phyloP scores from a whole-genome alignment of 2,797 vertebrate species.

The Avahi laniger region DNA sequence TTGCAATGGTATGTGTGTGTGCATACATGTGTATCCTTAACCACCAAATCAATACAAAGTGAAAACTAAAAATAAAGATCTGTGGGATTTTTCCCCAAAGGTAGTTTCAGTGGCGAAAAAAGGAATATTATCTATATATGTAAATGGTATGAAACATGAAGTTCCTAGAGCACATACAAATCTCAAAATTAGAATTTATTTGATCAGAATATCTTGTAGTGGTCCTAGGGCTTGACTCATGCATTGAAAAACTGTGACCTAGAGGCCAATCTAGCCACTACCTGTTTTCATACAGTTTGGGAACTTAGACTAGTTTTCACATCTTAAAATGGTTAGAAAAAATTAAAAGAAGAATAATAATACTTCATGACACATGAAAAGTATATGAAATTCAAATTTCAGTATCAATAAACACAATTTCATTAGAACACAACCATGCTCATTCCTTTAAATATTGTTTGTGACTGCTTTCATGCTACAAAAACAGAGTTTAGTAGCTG shows the following conservation, averaged over 20 bases:
- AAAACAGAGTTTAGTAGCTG: not conserved
- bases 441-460: not conserved
- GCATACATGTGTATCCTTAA: not conserved
- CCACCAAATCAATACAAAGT: not conserved
- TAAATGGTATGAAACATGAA: not conserved
- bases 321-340: not conserved
- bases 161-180: not conserved
- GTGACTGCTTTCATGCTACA: not conserved
- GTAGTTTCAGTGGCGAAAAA: not conserved
- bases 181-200: not conserved
- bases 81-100: not conserved
- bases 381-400: constrained; percentile 17
- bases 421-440: not conserved
- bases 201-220: not conserved
- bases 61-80: not conserved
- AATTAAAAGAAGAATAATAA: not conserved
- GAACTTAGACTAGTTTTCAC: not conserved
- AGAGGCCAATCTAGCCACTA: not conserved
- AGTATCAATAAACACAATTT: not conserved
- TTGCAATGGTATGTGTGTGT: not conserved
- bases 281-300: not conserved
- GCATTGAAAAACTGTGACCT: not conserved
- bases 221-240: not conserved
- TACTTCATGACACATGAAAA: not conserved
- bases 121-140: not conserved